Evolutionary conservation across 2,113 vertebrate genomes (phyloP).

Genomic region (Spilogale gracilis): DNA sequence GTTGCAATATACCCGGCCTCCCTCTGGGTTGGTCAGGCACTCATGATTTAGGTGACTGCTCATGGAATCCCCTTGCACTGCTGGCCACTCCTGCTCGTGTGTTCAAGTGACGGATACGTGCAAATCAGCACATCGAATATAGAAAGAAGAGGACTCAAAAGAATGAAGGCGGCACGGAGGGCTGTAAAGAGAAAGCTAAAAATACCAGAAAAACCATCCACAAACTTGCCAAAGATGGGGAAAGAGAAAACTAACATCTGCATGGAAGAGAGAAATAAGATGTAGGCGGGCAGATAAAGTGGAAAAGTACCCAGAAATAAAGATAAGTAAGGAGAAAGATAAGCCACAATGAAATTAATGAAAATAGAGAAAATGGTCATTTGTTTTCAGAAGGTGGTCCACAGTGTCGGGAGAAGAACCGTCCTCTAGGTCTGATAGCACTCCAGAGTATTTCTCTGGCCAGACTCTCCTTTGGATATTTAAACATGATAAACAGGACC

Average conservation of each 20-base stretch:
- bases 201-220: not conserved
- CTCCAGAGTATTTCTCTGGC: fast-evolving
- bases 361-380: not conserved
- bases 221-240: not conserved
- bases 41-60: fast-evolving
- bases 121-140: not conserved
- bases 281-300: not conserved
- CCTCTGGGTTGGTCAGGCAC: not conserved
- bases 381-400: not conserved
- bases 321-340: not conserved
- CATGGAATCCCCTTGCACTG: not conserved
- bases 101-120: not conserved
- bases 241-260: not conserved
- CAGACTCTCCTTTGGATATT: not conserved
- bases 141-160: not conserved
- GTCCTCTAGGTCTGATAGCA: fast-evolving
- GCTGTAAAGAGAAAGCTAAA: not conserved
- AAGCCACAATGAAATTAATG: not conserved
- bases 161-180: not conserved
- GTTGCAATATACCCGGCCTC: not conserved
- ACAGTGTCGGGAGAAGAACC: not conserved
- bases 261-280: not conserved
- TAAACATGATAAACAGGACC: not conserved
- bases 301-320: not conserved
- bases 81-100: not conserved